Evolutionary conservation across 2,113 vertebrate genomes (phyloP).

Genomic region (Scopus umbretta): DNA sequence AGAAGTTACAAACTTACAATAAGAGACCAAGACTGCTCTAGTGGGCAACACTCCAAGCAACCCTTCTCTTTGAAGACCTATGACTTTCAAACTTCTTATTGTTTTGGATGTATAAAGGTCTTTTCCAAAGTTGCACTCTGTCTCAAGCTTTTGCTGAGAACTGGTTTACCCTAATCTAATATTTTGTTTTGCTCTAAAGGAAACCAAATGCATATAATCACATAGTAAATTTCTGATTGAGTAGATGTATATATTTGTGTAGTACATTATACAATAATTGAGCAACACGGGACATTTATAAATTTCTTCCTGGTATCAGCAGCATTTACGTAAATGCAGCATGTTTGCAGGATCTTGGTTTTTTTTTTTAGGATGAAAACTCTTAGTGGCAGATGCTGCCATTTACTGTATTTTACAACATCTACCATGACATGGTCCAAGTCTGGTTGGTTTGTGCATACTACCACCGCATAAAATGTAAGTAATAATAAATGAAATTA

Average conservation of each 20-base stretch:
- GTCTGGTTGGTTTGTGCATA: not conserved
- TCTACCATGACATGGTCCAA: not conserved
- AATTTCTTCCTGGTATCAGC: not conserved
- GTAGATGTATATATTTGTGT: not conserved
- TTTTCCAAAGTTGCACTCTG: not conserved
- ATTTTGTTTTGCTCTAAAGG: not conserved
- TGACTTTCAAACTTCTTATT: not conserved
- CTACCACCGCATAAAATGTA: not conserved
- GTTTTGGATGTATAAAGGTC: not conserved
- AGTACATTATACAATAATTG: not conserved
- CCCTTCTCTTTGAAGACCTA: not conserved
- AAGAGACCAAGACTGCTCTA: not conserved
- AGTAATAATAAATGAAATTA: not conserved
- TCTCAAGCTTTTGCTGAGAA: not conserved
- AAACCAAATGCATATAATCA: not conserved
- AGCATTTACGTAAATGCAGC: not conserved
- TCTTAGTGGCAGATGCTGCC: not conserved
- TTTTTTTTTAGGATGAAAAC: not conserved
- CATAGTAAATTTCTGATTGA: not conserved
- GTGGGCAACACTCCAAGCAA: not conserved
- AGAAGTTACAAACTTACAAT: not conserved
- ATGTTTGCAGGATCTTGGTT: not conserved
- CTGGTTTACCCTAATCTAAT: not conserved
- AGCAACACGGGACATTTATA: not conserved
- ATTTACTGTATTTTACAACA: not conserved